These are phyloP conservation scores for Puma concolor DNA, from an alignment of 2,113 vertebrate genomes.

Conservation along the genomic window DNA sequence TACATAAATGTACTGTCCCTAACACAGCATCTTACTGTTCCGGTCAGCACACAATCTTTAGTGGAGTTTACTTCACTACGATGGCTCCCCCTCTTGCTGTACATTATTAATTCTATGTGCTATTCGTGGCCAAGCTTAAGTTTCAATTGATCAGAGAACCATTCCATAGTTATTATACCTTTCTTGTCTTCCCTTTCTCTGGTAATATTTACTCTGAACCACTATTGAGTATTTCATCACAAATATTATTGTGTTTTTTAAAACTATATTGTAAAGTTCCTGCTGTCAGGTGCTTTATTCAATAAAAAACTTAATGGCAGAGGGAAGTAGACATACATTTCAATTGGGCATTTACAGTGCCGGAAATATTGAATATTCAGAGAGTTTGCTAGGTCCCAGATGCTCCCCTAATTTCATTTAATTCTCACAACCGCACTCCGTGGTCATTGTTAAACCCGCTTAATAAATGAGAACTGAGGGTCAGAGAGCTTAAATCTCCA, in stretches of 20 bases:
- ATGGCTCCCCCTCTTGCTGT: neutral
- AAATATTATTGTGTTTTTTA: neutral
- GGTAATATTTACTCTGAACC: neutral
- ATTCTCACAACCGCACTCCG: constrained; percentile 32
- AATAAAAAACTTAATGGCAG: constrained; percentile 57
- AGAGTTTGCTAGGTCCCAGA: constrained; percentile 53
- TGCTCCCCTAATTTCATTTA: constrained; percentile 71
- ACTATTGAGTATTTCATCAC: neutral
- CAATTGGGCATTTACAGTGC: constrained; percentile 22
- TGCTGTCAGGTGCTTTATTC: constrained; percentile 42
- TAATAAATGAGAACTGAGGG: constrained; percentile 74
- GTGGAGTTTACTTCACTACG: neutral
- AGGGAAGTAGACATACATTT: constrained; percentile 33
- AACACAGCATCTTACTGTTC: neutral
- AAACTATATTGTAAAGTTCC: neutral
- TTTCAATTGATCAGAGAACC: neutral
- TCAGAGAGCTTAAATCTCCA: constrained; percentile 74
- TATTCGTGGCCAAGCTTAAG: constrained; percentile 1
- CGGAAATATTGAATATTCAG: constrained; percentile 66
- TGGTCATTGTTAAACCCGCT: constrained; percentile 73
- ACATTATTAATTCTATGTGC: neutral
- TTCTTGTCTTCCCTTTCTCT: neutral
- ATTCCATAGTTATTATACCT: neutral
- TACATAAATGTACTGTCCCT: neutral
- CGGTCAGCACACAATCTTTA: neutral